Evolutionary conservation across 2,888 invertebrate species (phyloP).

Genomic region (Lamellibrachia satsuma): DNA sequence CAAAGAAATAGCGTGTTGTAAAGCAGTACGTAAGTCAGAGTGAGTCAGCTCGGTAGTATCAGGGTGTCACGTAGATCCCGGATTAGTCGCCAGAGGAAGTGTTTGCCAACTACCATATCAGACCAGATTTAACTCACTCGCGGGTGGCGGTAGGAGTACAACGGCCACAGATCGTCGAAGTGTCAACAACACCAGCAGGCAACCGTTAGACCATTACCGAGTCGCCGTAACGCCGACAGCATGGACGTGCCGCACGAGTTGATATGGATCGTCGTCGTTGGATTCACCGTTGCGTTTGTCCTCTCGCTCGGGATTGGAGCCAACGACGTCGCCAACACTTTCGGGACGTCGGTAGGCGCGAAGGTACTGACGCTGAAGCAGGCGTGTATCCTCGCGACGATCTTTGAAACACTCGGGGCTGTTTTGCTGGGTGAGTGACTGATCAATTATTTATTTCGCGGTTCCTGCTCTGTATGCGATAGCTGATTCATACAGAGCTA

Average conservation of each 20-base stretch:
- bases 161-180: neutral
- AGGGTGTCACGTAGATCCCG: neutral
- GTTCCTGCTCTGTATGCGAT: neutral
- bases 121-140: neutral
- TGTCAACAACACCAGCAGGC: neutral
- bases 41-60: neutral
- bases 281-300: slow-evolving; percentile 92
- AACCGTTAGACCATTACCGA: neutral
- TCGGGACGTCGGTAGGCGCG: slow-evolving; percentile 97
- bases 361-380: slow-evolving; percentile 91
- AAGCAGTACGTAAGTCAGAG: neutral
- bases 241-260: slow-evolving; percentile 39
- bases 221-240: neutral
- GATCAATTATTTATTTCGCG: neutral
- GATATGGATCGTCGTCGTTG: slow-evolving; percentile 86
- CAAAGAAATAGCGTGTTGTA: neutral
- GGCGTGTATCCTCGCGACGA: slow-evolving; percentile 92
- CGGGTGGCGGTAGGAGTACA: neutral
- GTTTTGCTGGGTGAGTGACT: slow-evolving; percentile 75
- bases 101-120: neutral
- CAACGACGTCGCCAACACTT: slow-evolving; percentile 98
- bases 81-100: neutral
- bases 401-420: slow-evolving; percentile 96
- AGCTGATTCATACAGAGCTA: too few species aligned
- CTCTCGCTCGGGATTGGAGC: slow-evolving; percentile 98